A percentile compares a stretch with the other conserved stretches of the same genome.
phyloP scores from a whole-genome alignment of 2,113 vertebrate species.

The Pelmatolapia mariae region DNA sequence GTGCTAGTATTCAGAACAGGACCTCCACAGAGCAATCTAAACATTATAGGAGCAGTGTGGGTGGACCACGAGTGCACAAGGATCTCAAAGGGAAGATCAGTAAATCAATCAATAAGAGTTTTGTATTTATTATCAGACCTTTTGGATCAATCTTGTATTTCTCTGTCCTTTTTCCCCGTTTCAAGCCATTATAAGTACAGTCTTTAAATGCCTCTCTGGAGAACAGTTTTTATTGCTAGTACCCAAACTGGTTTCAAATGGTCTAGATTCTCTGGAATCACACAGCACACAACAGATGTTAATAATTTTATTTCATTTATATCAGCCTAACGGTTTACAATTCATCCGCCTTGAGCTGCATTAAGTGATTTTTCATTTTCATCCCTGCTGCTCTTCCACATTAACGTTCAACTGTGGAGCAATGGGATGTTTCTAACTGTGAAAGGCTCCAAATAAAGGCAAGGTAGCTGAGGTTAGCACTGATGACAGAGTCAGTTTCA shows the following conservation, averaged over 20 bases:
- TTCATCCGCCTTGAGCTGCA: not conserved
- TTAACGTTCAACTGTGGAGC: not conserved
- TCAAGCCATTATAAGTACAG: not conserved
- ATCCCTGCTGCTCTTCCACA: not conserved
- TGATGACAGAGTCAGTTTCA: not conserved
- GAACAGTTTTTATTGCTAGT: not conserved
- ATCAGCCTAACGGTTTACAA: rapidly evolving
- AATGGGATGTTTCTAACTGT: rapidly evolving
- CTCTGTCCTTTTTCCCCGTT: rapidly evolving
- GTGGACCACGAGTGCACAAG: not conserved
- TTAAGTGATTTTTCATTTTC: not conserved
- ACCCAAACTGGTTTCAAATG: not conserved
- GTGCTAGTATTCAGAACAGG: not conserved
- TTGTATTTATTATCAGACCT: not conserved
- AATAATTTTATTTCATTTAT: not conserved
- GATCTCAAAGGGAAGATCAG: not conserved
- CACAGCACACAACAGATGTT: not conserved
- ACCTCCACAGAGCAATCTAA: not conserved
- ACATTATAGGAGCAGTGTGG: not conserved
- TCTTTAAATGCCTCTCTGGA: not conserved
- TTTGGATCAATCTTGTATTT: not conserved
- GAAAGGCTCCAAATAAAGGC: not conserved
- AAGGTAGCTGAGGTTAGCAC: not conserved
- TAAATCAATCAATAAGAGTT: not conserved
- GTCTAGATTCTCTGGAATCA: not conserved